Conservation (phyloP, 2,797 vertebrate species). For the Coilia nasus region DNA sequence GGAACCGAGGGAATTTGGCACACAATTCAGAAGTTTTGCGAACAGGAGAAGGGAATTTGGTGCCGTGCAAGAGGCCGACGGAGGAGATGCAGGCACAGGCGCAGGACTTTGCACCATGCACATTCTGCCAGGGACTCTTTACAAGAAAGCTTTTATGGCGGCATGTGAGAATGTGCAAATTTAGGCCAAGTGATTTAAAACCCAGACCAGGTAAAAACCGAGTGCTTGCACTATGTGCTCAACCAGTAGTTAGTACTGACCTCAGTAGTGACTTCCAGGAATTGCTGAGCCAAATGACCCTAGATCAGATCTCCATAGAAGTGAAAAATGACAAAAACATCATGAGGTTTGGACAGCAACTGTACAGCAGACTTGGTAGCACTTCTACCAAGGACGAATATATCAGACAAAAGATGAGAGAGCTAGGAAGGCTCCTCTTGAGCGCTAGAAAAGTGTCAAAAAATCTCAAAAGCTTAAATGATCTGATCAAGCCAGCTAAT, state of each 20-base stretch:
- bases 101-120: slow-evolving; percentile 5
- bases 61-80: slow-evolving; percentile 41
- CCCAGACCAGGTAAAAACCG: slow-evolving; percentile 43
- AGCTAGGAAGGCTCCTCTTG: not conserved
- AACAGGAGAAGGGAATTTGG: slow-evolving; percentile 43
- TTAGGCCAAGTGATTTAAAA: slow-evolving; percentile 16
- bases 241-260: not conserved
- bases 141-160: slow-evolving; percentile 10
- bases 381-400: not conserved
- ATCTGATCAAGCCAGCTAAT: not conserved
- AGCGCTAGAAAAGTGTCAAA: not conserved
- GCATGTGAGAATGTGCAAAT: slow-evolving; percentile 19
- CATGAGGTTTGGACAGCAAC: not conserved
- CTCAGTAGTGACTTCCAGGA: not conserved
- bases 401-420: not conserved
- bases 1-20: slow-evolving; percentile 47
- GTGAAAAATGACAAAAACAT: not conserved
- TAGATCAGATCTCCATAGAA: not conserved
- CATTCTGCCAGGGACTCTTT: slow-evolving; percentile 24
- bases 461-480: not conserved
- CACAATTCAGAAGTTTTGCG: slow-evolving; percentile 38
- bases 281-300: not conserved
- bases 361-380: not conserved
- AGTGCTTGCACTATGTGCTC: slow-evolving; percentile 34
- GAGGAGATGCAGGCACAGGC: slow-evolving; percentile 26